These are phyloP conservation scores for Parthenolecanium corni DNA, from an alignment of 2,888 invertebrate species.

Conservation along the genomic window DNA sequence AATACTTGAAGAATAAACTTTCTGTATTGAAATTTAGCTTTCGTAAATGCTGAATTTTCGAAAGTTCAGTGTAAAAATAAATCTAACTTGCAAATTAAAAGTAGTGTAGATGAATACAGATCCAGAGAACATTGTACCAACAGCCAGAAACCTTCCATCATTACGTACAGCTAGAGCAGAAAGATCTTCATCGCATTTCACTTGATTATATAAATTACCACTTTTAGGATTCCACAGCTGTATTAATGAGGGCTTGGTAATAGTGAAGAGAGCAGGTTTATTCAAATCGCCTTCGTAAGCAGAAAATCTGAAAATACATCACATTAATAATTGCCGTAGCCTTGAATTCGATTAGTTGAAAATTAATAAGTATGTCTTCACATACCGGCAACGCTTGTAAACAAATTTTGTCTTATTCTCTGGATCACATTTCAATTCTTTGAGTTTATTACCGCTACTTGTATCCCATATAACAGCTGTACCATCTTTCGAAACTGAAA, in stretches of 20 bases:
- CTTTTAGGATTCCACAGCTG: conserved; percentile 65
- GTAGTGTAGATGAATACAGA: conserved; percentile 81
- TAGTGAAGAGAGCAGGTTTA: conserved; percentile 57
- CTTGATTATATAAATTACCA: conserved; percentile 47
- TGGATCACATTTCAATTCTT: conserved; percentile 61
- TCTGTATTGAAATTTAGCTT: background rate
- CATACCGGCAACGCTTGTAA: conserved; percentile 66
- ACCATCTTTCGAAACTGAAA: conserved; percentile 80
- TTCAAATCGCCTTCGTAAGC: conserved; percentile 54
- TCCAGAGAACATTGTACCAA: conserved; percentile 88
- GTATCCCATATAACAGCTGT: conserved; percentile 69
- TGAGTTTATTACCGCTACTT: conserved; percentile 43
- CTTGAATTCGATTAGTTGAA: background rate
- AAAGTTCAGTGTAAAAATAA: conserved; percentile 8
- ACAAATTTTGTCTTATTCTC: conserved; percentile 67
- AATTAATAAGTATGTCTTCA: conserved; percentile 19
- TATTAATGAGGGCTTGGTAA: conserved; percentile 66
- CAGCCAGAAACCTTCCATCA: conserved; percentile 82
- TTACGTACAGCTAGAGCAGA: conserved; percentile 77
- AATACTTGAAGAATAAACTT: background rate
- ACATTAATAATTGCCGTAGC: background rate
- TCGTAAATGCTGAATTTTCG: too few relatives aligned
- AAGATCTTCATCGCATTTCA: conserved; percentile 59
- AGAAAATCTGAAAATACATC: conserved; percentile 47
- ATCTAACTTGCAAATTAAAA: conserved; percentile 70